Evolutionary conservation across 2,113 vertebrate species (phyloP).

Genomic region (Orientallactaga bullata): DNA sequence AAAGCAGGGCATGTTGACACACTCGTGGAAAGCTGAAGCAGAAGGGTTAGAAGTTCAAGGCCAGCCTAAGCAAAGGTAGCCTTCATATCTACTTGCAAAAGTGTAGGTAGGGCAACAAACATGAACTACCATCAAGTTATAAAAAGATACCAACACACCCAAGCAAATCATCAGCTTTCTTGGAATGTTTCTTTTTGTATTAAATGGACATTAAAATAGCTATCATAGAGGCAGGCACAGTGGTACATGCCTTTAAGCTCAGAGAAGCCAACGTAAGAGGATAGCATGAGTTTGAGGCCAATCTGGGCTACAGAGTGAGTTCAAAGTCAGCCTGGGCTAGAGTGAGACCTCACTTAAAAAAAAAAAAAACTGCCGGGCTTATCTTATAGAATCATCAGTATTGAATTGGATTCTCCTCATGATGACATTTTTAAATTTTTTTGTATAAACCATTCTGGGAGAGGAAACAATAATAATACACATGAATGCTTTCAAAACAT

Average conservation of each 20-base stretch:
- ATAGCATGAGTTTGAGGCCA: no score
- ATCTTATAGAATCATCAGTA: not conserved
- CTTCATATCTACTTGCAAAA: not conserved
- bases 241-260: no score
- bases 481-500: not conserved
- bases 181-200: not conserved
- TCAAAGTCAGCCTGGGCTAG: no score
- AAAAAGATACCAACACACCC: not conserved
- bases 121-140: not conserved
- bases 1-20: no score
- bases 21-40: not conserved
- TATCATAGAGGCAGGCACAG: not conserved
- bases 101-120: not conserved
- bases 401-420: not conserved
- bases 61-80: not conserved
- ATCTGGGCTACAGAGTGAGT: no score
- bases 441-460: not conserved
- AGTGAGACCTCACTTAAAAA: no score
- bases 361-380: not conserved
- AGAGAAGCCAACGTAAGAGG: no score
- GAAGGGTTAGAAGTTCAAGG: not conserved
- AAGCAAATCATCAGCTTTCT: not conserved
- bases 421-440: not conserved
- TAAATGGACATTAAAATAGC: not conserved
- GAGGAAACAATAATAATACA: not conserved